Evolutionary conservation across 2,113 vertebrate species (phyloP), one percentile per base, ranked within the genome.

Genomic region (Chauna torquata): DNA sequence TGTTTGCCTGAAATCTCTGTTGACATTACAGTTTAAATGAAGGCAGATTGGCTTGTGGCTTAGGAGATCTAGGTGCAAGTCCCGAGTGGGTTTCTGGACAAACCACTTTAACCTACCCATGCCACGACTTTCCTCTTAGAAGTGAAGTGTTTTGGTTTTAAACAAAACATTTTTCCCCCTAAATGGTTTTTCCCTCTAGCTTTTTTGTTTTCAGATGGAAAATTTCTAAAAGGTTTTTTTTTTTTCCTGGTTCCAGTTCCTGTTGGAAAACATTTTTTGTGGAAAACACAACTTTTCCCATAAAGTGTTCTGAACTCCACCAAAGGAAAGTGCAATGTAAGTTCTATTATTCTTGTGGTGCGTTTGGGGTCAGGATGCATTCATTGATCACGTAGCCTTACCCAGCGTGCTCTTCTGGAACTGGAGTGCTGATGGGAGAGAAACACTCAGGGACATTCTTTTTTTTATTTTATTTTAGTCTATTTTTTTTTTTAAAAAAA

Each of bases 261-360:
- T 82, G 47, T 36, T 68, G 91, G 83, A 89, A 89, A 77, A 34
- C 27, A 2, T 30, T 36, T 71, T 84, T 58, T 24, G 40, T 82
- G 44, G 61, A 90, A 84, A 92, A 91, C 45, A 62, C 38, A 57
- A 3, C 22, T 92, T 92, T 93, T 91, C 91, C 89, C 93, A 96
- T 91, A 90, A 94, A 94, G 22, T 3, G 20, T 69, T 94, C 78
- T 85, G 82, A 95, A 49, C 40, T 61, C 84, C 28, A 92, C 45
- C 13, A 28, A 87, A 88, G 55, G 61, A 93, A 85, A 94, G 38
- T 1, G 4, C 83, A 70, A 17, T 54, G 24, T 27, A 77, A 94
- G 54, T 28, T 64, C 61, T 97, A 34, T 96, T 94, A 92, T 92
- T 92, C 65, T 92, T 95, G 92, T 85, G 95, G 92, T 80, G 77